Conservation (phyloP, 1,140 invertebrate species). For the Grapholita molesta region DNA sequence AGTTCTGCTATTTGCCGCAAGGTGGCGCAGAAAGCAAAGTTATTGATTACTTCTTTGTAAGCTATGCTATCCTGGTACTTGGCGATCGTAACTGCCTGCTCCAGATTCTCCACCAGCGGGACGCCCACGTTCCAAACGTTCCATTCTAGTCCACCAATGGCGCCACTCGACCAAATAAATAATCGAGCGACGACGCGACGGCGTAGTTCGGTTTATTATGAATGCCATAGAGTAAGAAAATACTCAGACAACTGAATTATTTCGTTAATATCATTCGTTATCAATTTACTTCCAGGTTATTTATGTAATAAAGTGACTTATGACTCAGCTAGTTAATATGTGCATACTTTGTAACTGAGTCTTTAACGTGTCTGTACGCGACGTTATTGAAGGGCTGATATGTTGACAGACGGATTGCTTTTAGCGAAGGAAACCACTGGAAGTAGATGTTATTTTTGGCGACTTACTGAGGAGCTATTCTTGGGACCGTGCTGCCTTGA, state of each 20-base stretch:
- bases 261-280: background rate
- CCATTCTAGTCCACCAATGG: conserved; percentile 35
- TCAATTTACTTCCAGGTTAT: too few species aligned
- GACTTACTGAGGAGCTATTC: conserved; percentile 59
- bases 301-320: too few species aligned
- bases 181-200: background rate
- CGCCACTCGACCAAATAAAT: conserved; percentile 3
- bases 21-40: conserved; percentile 29
- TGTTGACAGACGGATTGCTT: conserved; percentile 34
- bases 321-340: too few species aligned
- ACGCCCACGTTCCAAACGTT: conserved; percentile 67
- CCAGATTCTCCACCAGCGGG: conserved; percentile 69
- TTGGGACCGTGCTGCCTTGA: conserved; percentile 55
- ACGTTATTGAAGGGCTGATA: conserved; percentile 23
- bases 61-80: conserved; percentile 60
- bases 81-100: conserved; percentile 74
- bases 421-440: conserved; percentile 24
- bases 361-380: too few species aligned
- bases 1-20: conserved; percentile 23
- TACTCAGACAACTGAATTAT: conserved; percentile 2
- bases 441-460: conserved; percentile 50
- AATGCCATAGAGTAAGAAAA: conserved; percentile 10
- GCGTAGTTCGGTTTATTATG: background rate
- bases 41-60: conserved; percentile 13
- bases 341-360: too few species aligned